phyloP scores from a whole-genome alignment of 2,888 invertebrate genomes.

The Hydrotaea cyrtoneurina region DNA sequence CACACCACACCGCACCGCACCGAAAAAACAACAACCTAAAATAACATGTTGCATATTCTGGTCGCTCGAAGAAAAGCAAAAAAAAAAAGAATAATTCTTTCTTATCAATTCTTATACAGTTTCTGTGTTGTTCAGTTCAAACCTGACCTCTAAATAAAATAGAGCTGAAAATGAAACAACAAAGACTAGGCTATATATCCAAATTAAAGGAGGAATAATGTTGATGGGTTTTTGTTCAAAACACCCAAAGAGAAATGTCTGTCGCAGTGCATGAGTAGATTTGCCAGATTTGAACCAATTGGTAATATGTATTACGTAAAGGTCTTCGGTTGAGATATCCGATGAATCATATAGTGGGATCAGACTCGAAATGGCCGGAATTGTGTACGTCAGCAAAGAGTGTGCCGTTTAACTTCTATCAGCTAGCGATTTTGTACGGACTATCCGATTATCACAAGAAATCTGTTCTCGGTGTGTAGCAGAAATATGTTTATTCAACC shows the following conservation, averaged over 20 bases:
- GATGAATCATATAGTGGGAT: too few species aligned
- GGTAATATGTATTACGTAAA: too few species aligned
- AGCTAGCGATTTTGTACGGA: too few species aligned
- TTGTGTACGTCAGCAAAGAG: too few species aligned
- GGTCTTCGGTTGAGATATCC: too few species aligned
- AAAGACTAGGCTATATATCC: neutral
- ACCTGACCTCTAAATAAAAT: slow-evolving; percentile 56
- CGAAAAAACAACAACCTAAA: slow-evolving; percentile 15
- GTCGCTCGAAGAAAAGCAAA: slow-evolving; percentile 1
- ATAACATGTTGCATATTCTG: slow-evolving; percentile 21
- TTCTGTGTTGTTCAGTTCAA: slow-evolving; percentile 18
- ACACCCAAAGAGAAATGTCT: neutral
- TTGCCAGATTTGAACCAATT: too few species aligned
- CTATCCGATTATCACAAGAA: too few species aligned
- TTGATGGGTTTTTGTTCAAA: neutral
- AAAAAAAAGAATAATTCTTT: neutral
- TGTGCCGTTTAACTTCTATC: too few species aligned
- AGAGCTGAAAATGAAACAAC: slow-evolving; percentile 3
- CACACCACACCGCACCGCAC: neutral
- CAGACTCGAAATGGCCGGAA: too few species aligned
- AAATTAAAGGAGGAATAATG: slow-evolving; percentile 2
- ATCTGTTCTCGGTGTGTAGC: too few species aligned
- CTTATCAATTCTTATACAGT: slow-evolving; percentile 45
- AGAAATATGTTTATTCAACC: too few species aligned
- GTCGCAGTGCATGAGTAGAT: neutral